Conservation (phyloP, 2,888 invertebrate genomes). For the Leucania comma region DNA sequence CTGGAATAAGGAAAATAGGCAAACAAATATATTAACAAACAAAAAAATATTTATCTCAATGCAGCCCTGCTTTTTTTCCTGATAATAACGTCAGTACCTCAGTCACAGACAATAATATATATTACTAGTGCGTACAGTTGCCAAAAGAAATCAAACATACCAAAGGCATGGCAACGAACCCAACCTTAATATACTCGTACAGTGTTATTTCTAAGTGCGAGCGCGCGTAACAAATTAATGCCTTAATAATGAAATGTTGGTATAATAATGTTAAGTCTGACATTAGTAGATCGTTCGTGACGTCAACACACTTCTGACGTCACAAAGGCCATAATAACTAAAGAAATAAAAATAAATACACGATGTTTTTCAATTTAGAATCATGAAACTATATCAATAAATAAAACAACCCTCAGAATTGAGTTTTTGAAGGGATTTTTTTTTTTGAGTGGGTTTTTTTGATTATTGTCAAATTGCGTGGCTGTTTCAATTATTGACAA, state of each 20-base stretch:
- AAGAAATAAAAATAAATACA: constrained; percentile 36
- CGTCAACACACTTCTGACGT: constrained; percentile 33
- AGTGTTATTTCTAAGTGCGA: constrained; percentile 1
- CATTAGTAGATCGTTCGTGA: constrained; percentile 8
- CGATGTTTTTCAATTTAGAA: neutral
- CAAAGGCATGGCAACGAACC: neutral
- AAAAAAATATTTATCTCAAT: no score
- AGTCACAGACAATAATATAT: no score
- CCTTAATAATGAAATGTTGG: constrained; percentile 34
- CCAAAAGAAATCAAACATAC: neutral
- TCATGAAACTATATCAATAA: neutral
- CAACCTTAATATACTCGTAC: neutral
- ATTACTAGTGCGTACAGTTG: no score
- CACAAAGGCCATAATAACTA: constrained; percentile 14
- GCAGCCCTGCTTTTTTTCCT: no score
- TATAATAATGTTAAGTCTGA: constrained; percentile 16
- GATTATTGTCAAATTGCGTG: no score
- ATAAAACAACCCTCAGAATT: neutral
- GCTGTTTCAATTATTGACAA: no score
- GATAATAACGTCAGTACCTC: no score
- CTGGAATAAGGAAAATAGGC: no score
- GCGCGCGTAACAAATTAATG: constrained; percentile 11
- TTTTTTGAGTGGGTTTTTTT: no score
- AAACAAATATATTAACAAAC: no score
- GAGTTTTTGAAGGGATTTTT: no score